phyloP scores from a whole-genome alignment of 2,888 invertebrate species.

The Ophion ventricosus region DNA sequence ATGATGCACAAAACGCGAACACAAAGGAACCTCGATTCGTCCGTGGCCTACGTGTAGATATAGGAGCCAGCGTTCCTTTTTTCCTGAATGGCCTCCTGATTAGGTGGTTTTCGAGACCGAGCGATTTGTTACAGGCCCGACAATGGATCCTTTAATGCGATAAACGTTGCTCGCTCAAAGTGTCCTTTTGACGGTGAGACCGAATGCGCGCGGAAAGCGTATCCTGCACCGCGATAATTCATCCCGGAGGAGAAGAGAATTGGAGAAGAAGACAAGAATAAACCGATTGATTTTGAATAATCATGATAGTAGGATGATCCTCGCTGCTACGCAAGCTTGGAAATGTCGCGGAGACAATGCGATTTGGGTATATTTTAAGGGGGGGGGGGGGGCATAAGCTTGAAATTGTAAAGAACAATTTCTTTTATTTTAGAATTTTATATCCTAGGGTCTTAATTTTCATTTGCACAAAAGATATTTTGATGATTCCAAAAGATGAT shows the following conservation, averaged over 20 bases:
- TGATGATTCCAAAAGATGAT: too few species aligned
- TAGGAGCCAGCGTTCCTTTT: constrained; percentile 49
- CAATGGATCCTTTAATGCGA: constrained; percentile 69
- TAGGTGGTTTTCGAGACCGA: constrained; percentile 66
- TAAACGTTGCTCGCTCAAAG: constrained; percentile 62
- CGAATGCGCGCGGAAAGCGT: constrained; percentile 16
- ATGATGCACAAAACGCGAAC: constrained; percentile 69
- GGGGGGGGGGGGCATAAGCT: too few species aligned
- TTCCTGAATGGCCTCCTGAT: constrained; percentile 71
- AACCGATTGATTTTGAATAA: constrained; percentile 4
- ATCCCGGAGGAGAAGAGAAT: background rate
- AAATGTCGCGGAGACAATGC: background rate
- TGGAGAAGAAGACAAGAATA: background rate
- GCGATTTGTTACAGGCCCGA: constrained; percentile 70
- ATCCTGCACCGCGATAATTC: constrained; percentile 25
- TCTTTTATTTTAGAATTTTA: too few species aligned
- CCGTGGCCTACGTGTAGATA: constrained; percentile 20
- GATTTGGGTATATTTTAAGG: too few species aligned
- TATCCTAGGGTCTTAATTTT: too few species aligned
- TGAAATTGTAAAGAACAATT: too few species aligned
- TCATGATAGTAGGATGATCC: background rate
- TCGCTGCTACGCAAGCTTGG: background rate
- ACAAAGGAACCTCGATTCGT: constrained; percentile 68
- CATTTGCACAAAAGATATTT: too few species aligned
- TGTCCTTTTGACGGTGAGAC: constrained; percentile 18